Evolutionary conservation across 2,113 vertebrate genomes (phyloP), one percentile per base, ranked within the genome.

Genomic region (Orycteropus afer): DNA sequence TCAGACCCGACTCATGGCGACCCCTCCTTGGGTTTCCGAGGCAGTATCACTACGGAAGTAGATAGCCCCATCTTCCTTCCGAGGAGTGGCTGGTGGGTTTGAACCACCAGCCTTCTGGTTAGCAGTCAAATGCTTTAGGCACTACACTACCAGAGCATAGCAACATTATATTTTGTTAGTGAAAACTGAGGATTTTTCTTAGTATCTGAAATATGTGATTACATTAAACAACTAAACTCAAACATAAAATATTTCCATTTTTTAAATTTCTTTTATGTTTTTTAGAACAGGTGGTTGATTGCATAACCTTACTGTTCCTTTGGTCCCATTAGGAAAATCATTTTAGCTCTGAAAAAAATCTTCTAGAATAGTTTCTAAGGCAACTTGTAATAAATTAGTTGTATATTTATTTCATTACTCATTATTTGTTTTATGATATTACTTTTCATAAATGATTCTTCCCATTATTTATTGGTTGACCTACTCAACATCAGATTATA

Each of bases 271-370:
- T n/a, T n/a, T n/a, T n/a, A n/a, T n/a, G n/a, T n/a, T n/a, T n/a
- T n/a, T n/a, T n/a, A n/a, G n/a, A n/a, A n/a, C n/a, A n/a, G n/a
- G n/a, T n/a, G 42, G 45, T n/a, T 83, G 78, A 69, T 49, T 74
- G 9, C 27, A 45, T 69, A 22, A 3, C 10, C 59, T 78, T 61
- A 37, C 18, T 49, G 10, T 53, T 71, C 40, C 49, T 71, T 84
- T 84, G 71, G 53, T 95, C 34, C 85, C 80, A 32, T 45, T 78
- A 59, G 53, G 61, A 92, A 65, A 95, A 78, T 71, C 12, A 84
- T 40, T 77, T 88, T 84, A 84, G 49, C 45, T 92, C 37, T 32
- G 79, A 71, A 78, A 82, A 89, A 76, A 67, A 84, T 77, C 42
- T 61, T 18, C 76, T 49, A 17, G 42, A 67, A 51, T 59, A 82